Conservation (phyloP, 2,888 invertebrate species). For the Creontiades dilutus region DNA sequence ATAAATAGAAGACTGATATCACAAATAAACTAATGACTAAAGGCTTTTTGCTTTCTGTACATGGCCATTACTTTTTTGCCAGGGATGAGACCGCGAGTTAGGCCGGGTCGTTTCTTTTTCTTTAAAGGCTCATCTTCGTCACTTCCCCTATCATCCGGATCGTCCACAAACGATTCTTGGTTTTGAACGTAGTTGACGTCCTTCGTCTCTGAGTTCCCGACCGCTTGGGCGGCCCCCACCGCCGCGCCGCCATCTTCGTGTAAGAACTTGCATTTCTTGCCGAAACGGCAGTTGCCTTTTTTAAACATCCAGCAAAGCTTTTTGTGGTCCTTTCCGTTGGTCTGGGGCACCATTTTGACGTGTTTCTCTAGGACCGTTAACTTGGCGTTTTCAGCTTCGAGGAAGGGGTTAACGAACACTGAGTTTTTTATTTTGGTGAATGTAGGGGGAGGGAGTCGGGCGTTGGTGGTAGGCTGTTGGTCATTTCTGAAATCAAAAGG, state of each 20-base stretch:
- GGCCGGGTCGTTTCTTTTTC: constrained; percentile 87
- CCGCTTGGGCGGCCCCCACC: neutral
- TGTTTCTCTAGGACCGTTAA: constrained; percentile 93
- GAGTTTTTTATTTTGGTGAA: constrained; percentile 82
- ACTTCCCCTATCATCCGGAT: constrained; percentile 62
- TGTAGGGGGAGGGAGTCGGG: constrained; percentile 77
- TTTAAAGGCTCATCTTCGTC: constrained; percentile 80
- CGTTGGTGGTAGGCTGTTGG: constrained; percentile 14
- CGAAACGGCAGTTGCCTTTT: constrained; percentile 93
- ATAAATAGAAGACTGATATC: constrained; percentile 29
- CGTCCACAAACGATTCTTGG: neutral
- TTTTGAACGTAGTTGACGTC: constrained; percentile 58
- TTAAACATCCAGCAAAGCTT: constrained; percentile 96
- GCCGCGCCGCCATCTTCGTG: constrained; percentile 82
- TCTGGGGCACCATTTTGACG: constrained; percentile 92
- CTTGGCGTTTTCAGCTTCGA: constrained; percentile 91
- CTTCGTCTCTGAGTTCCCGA: constrained; percentile 47
- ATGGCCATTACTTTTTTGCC: constrained; percentile 92
- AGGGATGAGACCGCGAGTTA: constrained; percentile 87
- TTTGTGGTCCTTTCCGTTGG: constrained; percentile 89
- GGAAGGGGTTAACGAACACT: constrained; percentile 93
- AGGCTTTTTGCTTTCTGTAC: constrained; percentile 83
- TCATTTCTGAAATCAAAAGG: constrained; percentile 45
- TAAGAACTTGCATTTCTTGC: constrained; percentile 94
- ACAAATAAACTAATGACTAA: constrained; percentile 48